phyloP scores from a whole-genome alignment of 2,113 vertebrate genomes.

The Halichoeres trimaculatus region DNA sequence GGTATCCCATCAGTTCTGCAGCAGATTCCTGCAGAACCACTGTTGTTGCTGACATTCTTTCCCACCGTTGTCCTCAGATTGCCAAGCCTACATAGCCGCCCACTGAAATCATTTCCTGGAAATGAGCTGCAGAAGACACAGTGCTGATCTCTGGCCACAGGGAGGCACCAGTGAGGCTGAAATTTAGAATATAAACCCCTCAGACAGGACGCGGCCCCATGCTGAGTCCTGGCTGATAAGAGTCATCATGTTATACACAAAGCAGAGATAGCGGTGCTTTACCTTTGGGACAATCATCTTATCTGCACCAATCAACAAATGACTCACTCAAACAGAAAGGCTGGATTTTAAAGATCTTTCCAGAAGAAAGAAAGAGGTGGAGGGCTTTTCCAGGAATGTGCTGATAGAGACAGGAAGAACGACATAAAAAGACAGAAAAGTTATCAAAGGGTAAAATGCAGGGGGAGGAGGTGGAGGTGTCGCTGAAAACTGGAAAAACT shows the following conservation, averaged over 20 bases:
- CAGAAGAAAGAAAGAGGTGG: neutral
- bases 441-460: neutral
- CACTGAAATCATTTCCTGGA: constrained; percentile 74
- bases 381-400: constrained; percentile 39
- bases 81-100: constrained; percentile 36
- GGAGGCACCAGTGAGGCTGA: constrained; percentile 31
- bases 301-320: neutral
- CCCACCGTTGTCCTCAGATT: constrained; percentile 40
- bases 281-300: neutral
- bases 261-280: neutral
- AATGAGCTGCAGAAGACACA: constrained; percentile 18
- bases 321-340: constrained; percentile 19
- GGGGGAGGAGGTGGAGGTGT: too few relatives aligned
- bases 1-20: neutral
- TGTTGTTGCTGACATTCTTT: constrained; percentile 56
- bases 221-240: constrained; percentile 9
- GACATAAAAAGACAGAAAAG: neutral
- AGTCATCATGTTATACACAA: neutral
- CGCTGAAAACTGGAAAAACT: neutral
- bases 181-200: neutral
- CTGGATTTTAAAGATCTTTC: neutral
- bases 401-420: neutral
- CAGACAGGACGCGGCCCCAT: neutral
- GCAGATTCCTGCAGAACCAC: constrained; percentile 13
- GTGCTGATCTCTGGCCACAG: constrained; percentile 2